Conservation (phyloP, 2,113 vertebrate species). For the Perca flavescens region DNA sequence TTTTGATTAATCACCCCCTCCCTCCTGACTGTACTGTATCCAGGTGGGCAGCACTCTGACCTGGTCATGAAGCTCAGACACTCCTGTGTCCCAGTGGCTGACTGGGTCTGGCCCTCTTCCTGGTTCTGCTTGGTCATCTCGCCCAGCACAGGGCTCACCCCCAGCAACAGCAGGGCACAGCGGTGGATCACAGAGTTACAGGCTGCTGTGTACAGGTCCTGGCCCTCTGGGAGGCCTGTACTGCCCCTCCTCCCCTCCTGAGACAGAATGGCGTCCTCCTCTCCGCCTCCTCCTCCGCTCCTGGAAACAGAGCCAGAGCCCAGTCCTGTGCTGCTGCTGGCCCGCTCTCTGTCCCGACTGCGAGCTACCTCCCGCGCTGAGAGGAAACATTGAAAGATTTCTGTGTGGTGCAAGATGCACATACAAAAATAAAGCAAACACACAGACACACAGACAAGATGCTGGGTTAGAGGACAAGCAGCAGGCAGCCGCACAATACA, state of each 20-base stretch:
- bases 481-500: constrained; percentile 28
- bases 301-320: constrained; percentile 82
- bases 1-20: background rate
- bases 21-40: background rate
- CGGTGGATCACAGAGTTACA: constrained; percentile 98
- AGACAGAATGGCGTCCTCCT: constrained; percentile 86
- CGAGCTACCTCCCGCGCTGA: constrained; percentile 97
- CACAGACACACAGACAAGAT: constrained; percentile 54
- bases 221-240: constrained; percentile 90
- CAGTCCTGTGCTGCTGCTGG: constrained; percentile 82
- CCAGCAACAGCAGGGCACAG: constrained; percentile 93
- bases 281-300: constrained; percentile 53
- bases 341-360: constrained; percentile 91
- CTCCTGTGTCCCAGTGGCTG: constrained; percentile 85
- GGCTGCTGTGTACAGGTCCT: constrained; percentile 95
- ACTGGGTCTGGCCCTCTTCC: constrained; percentile 83
- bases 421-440: constrained; percentile 53
- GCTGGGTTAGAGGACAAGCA: constrained; percentile 62
- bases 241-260: constrained; percentile 90
- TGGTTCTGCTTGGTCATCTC: constrained; percentile 88
- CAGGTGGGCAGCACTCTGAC: constrained; percentile 71
- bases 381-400: constrained; percentile 99
- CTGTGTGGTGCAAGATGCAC: constrained; percentile 90
- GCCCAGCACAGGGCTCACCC: constrained; percentile 91
- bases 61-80: constrained; percentile 93